Evolutionary conservation across 2,113 vertebrate species (phyloP).

Genomic region (Microtus pennsylvanicus): DNA sequence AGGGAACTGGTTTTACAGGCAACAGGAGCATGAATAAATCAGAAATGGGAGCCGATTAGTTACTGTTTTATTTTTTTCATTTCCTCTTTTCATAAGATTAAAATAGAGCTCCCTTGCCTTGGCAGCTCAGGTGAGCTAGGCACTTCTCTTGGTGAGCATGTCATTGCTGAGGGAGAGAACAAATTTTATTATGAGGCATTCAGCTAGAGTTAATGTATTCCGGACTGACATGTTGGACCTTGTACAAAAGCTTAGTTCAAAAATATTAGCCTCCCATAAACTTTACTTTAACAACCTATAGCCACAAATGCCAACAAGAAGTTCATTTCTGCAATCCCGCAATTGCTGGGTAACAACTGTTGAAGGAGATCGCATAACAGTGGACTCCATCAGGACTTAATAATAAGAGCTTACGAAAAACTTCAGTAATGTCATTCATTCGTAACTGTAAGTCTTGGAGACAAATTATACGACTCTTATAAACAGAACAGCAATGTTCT

Average conservation of each 20-base stretch:
- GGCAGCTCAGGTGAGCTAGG: neutral
- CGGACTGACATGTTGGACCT: neutral
- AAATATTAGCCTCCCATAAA: neutral
- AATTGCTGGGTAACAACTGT: neutral
- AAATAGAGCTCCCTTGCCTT: neutral
- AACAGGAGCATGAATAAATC: neutral
- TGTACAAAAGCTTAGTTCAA: neutral
- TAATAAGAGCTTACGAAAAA: constrained; percentile 25
- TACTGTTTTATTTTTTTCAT: neutral
- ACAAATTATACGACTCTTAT: neutral
- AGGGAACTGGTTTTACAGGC: neutral
- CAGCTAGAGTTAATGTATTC: neutral
- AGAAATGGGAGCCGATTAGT: neutral
- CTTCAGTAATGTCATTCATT: neutral
- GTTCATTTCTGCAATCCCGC: neutral
- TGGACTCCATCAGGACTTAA: neutral
- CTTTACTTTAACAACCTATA: neutral
- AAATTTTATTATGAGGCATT: neutral
- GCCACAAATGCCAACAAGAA: neutral
- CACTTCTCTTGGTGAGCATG: neutral
- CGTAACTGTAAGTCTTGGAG: neutral
- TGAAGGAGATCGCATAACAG: neutral
- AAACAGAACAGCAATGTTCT: neutral
- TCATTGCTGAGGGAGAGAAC: neutral
- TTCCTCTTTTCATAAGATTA: neutral